A percentile compares a stretch with the other conserved stretches of the same genome.
phyloP scores from a whole-genome alignment of 2,888 invertebrate genomes.

The Microctonus aethiopoides region DNA sequence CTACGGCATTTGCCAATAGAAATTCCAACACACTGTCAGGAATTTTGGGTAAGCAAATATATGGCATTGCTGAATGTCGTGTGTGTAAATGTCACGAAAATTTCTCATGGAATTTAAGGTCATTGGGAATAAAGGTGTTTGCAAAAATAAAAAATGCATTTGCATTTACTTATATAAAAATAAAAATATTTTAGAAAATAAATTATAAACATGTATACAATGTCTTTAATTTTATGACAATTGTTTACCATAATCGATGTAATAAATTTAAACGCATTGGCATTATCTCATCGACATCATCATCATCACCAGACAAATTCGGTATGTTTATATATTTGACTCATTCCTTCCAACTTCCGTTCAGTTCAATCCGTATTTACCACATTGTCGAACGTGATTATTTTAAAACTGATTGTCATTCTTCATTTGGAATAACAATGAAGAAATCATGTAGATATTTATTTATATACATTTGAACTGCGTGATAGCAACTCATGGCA shows the following conservation, averaged over 20 bases:
- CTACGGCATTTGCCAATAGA: conserved; percentile 10
- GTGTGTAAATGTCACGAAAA: conserved; percentile 6
- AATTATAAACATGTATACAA: neutral
- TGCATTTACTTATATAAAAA: no score
- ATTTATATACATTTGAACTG: neutral
- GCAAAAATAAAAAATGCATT: neutral
- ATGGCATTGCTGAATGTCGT: conserved; percentile 10
- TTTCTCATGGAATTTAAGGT: conserved; percentile 17
- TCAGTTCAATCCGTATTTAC: conserved; percentile 22
- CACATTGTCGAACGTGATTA: conserved; percentile 33
- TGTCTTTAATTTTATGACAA: conserved; percentile 24
- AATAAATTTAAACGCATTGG: conserved; percentile 41
- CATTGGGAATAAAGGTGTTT: neutral
- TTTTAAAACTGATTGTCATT: conserved; percentile 32
- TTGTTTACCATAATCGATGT: conserved; percentile 54
- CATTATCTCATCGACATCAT: conserved; percentile 58
- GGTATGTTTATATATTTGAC: conserved; percentile 50
- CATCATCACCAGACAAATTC: conserved; percentile 54
- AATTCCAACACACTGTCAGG: conserved; percentile 1
- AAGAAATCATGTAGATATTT: neutral
- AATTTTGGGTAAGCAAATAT: conserved; percentile 20
- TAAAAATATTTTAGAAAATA: neutral
- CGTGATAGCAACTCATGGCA: neutral
- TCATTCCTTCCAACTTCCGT: conserved; percentile 59
- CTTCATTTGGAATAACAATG: conserved; percentile 1